Percentiles rank a stretch among this genome's conserved stretches.
phyloP scores from a whole-genome alignment of 2,113 vertebrate genomes.

The Macrotus californicus region DNA sequence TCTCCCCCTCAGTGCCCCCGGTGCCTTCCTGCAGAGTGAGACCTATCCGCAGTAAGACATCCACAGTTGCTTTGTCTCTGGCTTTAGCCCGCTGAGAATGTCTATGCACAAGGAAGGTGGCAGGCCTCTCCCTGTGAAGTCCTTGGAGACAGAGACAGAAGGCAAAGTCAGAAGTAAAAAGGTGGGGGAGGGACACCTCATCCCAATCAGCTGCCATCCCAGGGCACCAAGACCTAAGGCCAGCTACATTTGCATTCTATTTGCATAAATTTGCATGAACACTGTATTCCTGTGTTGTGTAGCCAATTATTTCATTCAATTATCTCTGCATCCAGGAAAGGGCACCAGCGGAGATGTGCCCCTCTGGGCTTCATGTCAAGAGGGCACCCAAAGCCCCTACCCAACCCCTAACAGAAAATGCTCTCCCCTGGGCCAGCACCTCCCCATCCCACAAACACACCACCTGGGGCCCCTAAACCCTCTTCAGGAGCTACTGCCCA shows the following conservation, averaged over 20 bases:
- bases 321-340: background rate
- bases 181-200: background rate
- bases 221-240: slow-evolving; percentile 26
- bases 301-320: background rate
- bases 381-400: background rate
- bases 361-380: background rate
- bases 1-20: background rate
- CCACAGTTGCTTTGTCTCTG: background rate
- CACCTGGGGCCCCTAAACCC: background rate
- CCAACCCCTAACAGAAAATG: background rate
- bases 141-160: background rate
- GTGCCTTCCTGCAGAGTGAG: background rate
- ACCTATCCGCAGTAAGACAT: rapidly evolving
- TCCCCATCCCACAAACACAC: background rate
- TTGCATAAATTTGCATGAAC: slow-evolving; percentile 39
- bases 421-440: background rate
- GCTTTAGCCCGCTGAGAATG: background rate
- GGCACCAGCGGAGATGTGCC: background rate
- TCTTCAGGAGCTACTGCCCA: background rate
- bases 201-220: slow-evolving; percentile 32
- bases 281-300: background rate
- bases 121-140: background rate
- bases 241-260: background rate
- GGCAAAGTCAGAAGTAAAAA: slow-evolving; percentile 29
- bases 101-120: background rate